Base-by-base conservation (phyloP, 2,113 vertebrate species). In the Spea bombifrons region DNA sequence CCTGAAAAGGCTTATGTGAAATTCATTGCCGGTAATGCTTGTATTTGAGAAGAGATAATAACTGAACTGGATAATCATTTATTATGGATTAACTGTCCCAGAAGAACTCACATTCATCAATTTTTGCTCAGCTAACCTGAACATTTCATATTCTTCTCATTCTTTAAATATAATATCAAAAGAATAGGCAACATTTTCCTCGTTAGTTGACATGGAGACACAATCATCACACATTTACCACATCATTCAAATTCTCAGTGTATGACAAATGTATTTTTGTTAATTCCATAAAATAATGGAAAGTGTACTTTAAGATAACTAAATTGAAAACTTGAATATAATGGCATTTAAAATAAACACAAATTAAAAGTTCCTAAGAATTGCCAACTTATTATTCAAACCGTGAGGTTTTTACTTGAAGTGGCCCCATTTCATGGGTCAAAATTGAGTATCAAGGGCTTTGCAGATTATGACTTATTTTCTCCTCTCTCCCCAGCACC, bases 51-150 rank as follows among this genome's bases (percentile, higher is more conserved):
- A 9, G 4, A 66, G 12, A 66, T 75, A 43, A 48, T 50, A 47
- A 59, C 53, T 16, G 13, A 46, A 49, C 7, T 61, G 55, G 3
- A 48, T 61, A 73, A 73, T 73, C 44, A 61, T 55, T 71, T 64
- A 64, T 64, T 59, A 59, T 59, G 15, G 55, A 59, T 59, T 15
- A 64, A 64, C n/a, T 16, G n/a, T 64, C 17, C 7, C 16, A 13
- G 61, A 64, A 16, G 5, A 16, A 30, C 16, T 7, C 61, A 30
- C 8, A 64, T 64, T 30, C 17, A 8, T 64, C 5, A 64, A 30
- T 17, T 30, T 13, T 17, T 7, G 13, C 17, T 17, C 61, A 64
- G 61, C 61, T 64, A 30, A 16, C 61, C 5, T 17, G 17, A 13
- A 17, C 13, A 13, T 64, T 13, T 59, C 10, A 59, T 59, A 13